phyloP scores from a whole-genome alignment of 2,888 invertebrate genomes.

The Ramazzottius varieornatus region DNA sequence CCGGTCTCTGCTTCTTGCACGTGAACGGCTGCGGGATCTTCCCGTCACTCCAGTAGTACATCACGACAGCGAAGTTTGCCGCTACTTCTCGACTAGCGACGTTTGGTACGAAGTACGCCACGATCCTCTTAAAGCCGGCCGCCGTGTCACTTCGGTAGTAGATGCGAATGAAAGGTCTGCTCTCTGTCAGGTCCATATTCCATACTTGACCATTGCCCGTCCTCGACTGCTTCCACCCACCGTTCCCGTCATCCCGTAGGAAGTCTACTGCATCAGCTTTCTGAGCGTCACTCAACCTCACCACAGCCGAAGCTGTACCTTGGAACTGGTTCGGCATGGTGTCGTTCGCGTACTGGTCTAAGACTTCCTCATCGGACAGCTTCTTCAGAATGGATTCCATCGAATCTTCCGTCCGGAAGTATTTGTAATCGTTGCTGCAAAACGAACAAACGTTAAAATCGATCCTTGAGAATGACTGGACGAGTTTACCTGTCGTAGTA shows the following conservation, averaged over 20 bases:
- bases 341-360: not conserved
- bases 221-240: not conserved
- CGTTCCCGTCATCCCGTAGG: not conserved
- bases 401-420: not conserved
- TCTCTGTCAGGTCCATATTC: not conserved
- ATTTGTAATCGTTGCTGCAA: not conserved
- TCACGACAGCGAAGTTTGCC: not conserved
- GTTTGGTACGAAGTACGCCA: not conserved
- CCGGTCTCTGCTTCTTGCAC: not conserved
- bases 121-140: not conserved
- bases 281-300: not conserved
- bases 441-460: slow-evolving; percentile 23
- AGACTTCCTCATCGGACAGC: not conserved
- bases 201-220: not conserved
- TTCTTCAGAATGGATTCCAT: not conserved
- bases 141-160: not conserved
- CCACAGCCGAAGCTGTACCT: not conserved
- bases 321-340: not conserved
- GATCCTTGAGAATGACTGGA: slow-evolving; percentile 57
- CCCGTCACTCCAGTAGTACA: not conserved
- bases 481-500: slow-evolving; percentile 26
- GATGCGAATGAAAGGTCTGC: not conserved
- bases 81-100: not conserved
- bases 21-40: not conserved
- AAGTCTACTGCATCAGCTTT: not conserved